phyloP scores from a whole-genome alignment of 2,888 invertebrate species.

The Dyspetes luteomarginatus region DNA sequence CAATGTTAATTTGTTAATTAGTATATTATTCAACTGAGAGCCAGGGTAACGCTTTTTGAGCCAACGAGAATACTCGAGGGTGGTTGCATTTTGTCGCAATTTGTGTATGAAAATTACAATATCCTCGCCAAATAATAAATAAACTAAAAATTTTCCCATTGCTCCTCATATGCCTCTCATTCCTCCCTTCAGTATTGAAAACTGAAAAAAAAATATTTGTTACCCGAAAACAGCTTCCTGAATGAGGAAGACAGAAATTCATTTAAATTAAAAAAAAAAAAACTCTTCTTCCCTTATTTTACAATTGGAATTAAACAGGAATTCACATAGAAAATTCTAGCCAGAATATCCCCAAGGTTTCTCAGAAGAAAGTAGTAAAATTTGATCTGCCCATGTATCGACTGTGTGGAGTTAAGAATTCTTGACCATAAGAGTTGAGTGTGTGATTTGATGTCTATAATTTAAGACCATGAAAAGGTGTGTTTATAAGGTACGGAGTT shows the following conservation, averaged over 20 bases:
- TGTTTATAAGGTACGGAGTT: background rate
- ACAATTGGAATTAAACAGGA: background rate
- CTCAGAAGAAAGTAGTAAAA: constrained; percentile 23
- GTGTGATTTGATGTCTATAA: constrained; percentile 46
- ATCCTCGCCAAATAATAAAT: background rate
- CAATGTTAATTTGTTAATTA: constrained; percentile 62
- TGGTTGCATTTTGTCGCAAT: constrained; percentile 7
- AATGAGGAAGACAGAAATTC: too few species aligned
- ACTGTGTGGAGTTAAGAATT: background rate
- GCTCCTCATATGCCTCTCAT: too few species aligned
- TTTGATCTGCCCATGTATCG: background rate
- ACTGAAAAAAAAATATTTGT: too few species aligned
- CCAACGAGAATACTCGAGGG: background rate
- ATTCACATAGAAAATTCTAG: background rate
- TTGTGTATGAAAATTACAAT: background rate
- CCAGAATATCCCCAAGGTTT: background rate
- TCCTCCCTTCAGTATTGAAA: too few species aligned
- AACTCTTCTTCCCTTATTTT: background rate
- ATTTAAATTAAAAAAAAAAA: background rate
- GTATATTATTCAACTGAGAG: constrained; percentile 3
- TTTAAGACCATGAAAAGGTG: constrained; percentile 35
- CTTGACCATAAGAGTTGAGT: background rate
- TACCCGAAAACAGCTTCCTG: too few species aligned
- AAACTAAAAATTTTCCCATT: too few species aligned
- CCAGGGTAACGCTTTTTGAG: background rate